These are phyloP conservation scores for Cebidichthys violaceus DNA, from an alignment of 2,113 vertebrate species.

Conservation along the genomic window DNA sequence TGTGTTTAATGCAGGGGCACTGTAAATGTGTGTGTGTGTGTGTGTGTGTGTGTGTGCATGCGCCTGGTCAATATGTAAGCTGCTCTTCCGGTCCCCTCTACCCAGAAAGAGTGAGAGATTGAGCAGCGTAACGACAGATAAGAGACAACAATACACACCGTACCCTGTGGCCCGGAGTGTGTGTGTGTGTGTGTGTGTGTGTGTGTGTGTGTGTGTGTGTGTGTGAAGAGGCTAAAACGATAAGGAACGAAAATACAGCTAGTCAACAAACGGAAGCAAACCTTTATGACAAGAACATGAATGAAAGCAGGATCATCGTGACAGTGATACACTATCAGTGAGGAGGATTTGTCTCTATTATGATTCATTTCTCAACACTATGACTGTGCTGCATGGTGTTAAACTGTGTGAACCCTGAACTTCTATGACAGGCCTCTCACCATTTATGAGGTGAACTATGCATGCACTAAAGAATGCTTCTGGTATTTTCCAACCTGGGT, in stretches of 20 bases:
- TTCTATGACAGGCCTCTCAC: not conserved
- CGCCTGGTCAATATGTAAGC: slow-evolving; percentile 70
- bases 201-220: not conserved
- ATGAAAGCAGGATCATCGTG: not conserved
- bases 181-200: not conserved
- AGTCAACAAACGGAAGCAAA: not conserved
- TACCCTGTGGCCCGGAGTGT: not conserved
- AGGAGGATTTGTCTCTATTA: not conserved
- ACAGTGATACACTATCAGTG: not conserved
- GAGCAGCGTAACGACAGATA: slow-evolving; percentile 38
- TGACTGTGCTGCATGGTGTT: not conserved
- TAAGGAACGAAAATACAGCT: not conserved
- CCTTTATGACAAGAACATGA: not conserved
- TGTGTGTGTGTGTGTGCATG: slow-evolving; percentile 14
- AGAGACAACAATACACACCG: slow-evolving; percentile 38
- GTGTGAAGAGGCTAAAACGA: not conserved
- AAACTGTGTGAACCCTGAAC: slow-evolving; percentile 5
- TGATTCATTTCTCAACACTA: not conserved
- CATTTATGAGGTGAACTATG: not conserved
- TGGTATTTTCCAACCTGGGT: not conserved
- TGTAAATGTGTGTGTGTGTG: not conserved
- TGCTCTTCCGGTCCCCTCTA: slow-evolving; percentile 51
- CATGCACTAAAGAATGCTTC: not conserved
- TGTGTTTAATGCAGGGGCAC: not conserved
- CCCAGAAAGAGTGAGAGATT: slow-evolving; percentile 24